phyloP scores from a whole-genome alignment of 2,113 vertebrate species.

The Trogon melanurus region DNA sequence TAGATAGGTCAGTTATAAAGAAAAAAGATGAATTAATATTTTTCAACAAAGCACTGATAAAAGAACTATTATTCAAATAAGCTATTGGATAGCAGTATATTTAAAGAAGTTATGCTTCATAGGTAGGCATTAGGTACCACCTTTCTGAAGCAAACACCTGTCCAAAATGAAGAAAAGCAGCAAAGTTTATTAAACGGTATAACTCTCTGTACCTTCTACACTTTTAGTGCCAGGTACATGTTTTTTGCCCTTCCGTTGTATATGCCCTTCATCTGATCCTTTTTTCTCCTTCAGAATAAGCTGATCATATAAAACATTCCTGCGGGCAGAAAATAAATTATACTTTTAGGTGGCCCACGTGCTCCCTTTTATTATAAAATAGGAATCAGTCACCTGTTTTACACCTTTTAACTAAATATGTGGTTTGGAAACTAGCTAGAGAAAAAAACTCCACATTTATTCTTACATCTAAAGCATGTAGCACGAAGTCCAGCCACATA shows the following conservation, averaged over 20 bases:
- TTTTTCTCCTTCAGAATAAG: background rate
- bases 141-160: background rate
- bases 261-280: background rate
- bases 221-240: background rate
- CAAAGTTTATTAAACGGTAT: background rate
- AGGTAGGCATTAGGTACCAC: background rate
- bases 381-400: background rate
- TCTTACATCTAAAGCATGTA: background rate
- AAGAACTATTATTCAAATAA: background rate
- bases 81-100: background rate
- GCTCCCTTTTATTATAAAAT: background rate
- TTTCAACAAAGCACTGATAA: background rate
- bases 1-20: background rate
- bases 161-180: background rate
- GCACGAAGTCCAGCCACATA: background rate
- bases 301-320: background rate
- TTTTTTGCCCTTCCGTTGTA: background rate
- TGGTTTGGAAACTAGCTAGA: background rate
- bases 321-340: background rate
- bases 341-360: background rate
- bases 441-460: background rate
- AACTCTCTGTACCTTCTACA: background rate
- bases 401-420: background rate
- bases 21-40: background rate
- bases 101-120: background rate